Evolutionary conservation across 2,113 vertebrate species (phyloP), one percentile per base, ranked within the genome.

Genomic region (Pheucticus melanocephalus): DNA sequence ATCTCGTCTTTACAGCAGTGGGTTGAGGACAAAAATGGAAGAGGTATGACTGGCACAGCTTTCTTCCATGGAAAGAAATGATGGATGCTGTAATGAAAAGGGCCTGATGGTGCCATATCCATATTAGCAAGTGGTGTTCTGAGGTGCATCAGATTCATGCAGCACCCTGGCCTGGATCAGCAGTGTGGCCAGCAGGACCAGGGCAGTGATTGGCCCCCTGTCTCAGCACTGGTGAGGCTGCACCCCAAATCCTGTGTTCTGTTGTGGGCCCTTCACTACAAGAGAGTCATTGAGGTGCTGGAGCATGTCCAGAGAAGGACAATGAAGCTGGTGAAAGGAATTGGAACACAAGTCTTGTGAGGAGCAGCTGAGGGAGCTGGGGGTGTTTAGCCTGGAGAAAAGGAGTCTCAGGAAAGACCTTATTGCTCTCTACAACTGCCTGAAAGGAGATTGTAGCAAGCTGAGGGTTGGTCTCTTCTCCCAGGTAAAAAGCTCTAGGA

Each of bases 171-270:
- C 54, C 64, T 63, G 48, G 25, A 6, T 30, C 35, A 69, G 61
- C 53, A 61, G 4, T 23, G 21, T 47, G 66, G 39, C 66, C 47
- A 68, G 47, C 31, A 56, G 40, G 19, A 48, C 19, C 48, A 75
- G 54, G 59, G 6, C 48, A 50, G 31, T 39, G 61, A 56, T 42
- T 33, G 19, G 37, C 20, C 23, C 24, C 11, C 22, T 35, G 47
- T 42, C 35, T 42, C 47, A 15, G 42, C 48, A 31, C 23, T n/a
- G 61, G 12, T 50, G 48, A n/a, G 35, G 31, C 56, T 35, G 12
- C 48, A 56, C 22, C 35, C 19, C 0, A 0, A 37, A 6, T 56
- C 31, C 33, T 50, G 28, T 69, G 48, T 50, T 81, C 61, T 30
- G 13, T 56, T 69, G 12, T 63, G 54, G 33, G 42, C 33, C 17